Evolutionary conservation across 2,113 vertebrate genomes (phyloP).

Genomic region (Dryoscopus gambensis): DNA sequence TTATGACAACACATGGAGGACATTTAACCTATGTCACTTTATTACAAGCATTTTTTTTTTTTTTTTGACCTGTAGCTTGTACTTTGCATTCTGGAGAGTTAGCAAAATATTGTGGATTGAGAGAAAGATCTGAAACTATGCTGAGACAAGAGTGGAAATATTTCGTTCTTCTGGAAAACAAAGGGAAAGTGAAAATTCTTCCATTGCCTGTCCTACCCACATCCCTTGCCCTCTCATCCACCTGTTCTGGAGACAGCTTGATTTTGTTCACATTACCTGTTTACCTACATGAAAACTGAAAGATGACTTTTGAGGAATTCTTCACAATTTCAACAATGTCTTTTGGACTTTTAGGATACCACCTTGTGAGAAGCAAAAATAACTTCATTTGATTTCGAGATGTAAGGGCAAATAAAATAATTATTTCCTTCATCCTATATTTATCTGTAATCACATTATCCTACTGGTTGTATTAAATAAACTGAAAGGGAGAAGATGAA

Average conservation of each 20-base stretch:
- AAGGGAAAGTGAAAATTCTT: neutral
- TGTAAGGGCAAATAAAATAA: neutral
- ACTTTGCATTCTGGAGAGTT: neutral
- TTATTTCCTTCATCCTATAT: neutral
- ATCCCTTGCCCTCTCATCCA: fast-evolving
- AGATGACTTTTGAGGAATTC: neutral
- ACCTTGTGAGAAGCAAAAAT: fast-evolving
- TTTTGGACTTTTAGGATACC: neutral
- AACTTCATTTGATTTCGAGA: neutral
- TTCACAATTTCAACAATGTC: neutral
- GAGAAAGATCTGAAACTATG: neutral
- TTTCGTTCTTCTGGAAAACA: neutral
- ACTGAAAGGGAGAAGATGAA: neutral
- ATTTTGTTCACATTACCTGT: neutral
- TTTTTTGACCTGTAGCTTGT: neutral
- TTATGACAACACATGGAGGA: neutral
- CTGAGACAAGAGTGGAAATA: neutral
- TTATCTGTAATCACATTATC: neutral
- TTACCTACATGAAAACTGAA: neutral
- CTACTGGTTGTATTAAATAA: neutral
- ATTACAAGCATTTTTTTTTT: neutral
- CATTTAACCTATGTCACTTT: neutral
- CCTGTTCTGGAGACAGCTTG: neutral
- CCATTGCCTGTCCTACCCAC: fast-evolving
- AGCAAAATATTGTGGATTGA: neutral